A percentile compares a stretch with the other conserved stretches of the same genome.
phyloP scores from a whole-genome alignment of 2,888 invertebrate genomes.

The Mactromeris polynyma region DNA sequence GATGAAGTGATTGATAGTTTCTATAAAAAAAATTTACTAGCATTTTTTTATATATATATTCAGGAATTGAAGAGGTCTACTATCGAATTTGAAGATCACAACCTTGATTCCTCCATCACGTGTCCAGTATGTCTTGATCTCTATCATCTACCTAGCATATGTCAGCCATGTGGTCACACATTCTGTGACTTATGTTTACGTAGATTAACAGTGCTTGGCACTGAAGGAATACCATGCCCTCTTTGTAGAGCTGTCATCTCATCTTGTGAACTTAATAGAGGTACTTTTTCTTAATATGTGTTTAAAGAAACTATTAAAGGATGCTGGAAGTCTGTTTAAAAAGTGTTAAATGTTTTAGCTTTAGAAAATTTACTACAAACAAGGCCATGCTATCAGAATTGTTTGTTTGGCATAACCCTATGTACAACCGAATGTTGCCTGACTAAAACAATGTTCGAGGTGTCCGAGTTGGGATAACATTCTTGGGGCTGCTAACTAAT shows the following conservation, averaged over 20 bases:
- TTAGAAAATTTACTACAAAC: too few species aligned
- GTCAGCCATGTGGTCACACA: conserved; percentile 74
- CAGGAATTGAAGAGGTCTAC: conserved; percentile 33
- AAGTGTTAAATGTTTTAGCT: too few species aligned
- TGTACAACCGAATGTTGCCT: too few species aligned
- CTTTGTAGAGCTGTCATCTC: conserved; percentile 68
- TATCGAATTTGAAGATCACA: not conserved
- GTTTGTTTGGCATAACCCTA: too few species aligned
- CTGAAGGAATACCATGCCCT: conserved; percentile 69
- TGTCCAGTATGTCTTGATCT: conserved; percentile 78
- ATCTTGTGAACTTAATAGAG: conserved; percentile 61
- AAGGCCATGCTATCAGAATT: too few species aligned
- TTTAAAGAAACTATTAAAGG: not conserved
- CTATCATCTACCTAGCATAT: conserved; percentile 68
- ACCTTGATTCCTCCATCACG: conserved; percentile 53
- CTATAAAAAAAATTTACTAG: not conserved
- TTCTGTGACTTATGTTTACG: conserved; percentile 79
- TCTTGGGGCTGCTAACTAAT: too few species aligned
- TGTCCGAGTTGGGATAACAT: too few species aligned
- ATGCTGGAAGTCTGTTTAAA: too few species aligned
- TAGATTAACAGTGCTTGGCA: conserved; percentile 62
- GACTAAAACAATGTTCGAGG: too few species aligned
- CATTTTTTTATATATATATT: conserved; percentile 4
- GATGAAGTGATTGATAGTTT: too few species aligned
- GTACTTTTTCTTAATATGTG: conserved; percentile 36